Conservation (phyloP, 2,797 vertebrate genomes). For the Rhynchotus rufescens region DNA sequence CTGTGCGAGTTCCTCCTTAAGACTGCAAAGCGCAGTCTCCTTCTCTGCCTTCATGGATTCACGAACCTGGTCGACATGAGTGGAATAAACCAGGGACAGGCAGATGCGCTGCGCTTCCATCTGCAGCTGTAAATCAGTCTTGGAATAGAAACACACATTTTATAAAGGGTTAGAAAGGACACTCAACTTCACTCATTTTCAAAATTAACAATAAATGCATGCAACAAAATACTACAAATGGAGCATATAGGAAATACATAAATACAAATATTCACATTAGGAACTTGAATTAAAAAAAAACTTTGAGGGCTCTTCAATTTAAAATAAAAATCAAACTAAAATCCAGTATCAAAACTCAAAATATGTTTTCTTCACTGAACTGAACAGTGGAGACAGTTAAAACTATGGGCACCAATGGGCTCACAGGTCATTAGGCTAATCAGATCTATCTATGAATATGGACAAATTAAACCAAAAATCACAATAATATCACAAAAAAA, state of each 20-base stretch:
- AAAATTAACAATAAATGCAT: not conserved
- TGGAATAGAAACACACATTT: constrained; percentile 32
- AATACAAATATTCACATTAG: not conserved
- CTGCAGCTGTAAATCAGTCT: constrained; percentile 90
- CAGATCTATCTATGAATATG: not conserved
- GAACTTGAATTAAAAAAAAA: not conserved
- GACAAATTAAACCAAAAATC: not conserved
- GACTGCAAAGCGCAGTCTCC: constrained; percentile 77
- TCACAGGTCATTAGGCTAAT: not conserved
- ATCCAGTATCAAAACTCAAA: not conserved
- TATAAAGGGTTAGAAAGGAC: not conserved
- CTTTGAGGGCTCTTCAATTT: not conserved
- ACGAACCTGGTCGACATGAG: constrained; percentile 88
- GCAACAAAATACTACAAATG: not conserved
- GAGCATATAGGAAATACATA: not conserved
- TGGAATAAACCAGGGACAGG: constrained; percentile 90
- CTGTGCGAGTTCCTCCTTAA: constrained; percentile 81
- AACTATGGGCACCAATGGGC: not conserved
- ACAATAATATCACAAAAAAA: not conserved
- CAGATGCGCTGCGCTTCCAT: constrained; percentile 95
- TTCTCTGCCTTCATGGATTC: constrained; percentile 86
- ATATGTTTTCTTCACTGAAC: not conserved
- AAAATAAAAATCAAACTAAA: not conserved
- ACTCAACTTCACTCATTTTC: not conserved
- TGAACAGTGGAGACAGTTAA: not conserved